These are phyloP conservation scores for Phthorimaea operculella DNA, from an alignment of 1,140 invertebrate genomes.

Conservation along the genomic window DNA sequence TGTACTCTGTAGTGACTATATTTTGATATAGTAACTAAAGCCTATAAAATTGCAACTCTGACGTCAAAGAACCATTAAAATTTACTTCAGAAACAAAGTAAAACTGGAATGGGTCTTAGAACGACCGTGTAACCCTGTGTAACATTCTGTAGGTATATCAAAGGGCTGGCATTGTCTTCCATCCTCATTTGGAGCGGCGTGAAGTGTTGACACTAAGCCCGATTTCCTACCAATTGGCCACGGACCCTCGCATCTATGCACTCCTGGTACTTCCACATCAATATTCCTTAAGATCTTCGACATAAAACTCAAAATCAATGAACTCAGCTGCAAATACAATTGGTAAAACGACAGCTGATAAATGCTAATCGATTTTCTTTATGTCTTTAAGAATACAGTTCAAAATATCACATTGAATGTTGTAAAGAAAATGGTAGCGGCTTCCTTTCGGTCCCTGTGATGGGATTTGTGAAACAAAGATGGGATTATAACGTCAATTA, in stretches of 20 bases:
- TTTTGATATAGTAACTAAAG: too few species aligned
- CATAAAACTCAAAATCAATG: too few species aligned
- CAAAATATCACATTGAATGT: too few species aligned
- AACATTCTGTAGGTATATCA: conserved; percentile 23
- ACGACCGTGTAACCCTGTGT: conserved; percentile 37
- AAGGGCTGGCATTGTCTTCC: conserved; percentile 19
- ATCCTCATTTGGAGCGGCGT: conserved; percentile 15
- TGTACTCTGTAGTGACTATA: conserved; percentile 18
- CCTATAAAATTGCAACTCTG: too few species aligned
- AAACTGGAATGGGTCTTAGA: conserved; percentile 4
- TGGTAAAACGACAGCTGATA: too few species aligned
- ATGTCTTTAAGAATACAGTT: too few species aligned
- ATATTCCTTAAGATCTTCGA: too few species aligned
- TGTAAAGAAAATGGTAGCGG: not conserved
- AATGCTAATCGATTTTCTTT: too few species aligned
- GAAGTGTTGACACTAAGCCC: conserved; percentile 58
- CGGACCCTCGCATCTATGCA: conserved; percentile 27
- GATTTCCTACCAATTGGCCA: conserved; percentile 47
- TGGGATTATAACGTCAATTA: conserved; percentile 6
- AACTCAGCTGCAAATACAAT: too few species aligned
- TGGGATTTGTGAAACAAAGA: conserved; percentile 6
- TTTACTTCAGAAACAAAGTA: not conserved
- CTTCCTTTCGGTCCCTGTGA: conserved; percentile 9
- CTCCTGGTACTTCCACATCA: not conserved
- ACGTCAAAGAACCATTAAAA: not conserved